Percentiles rank a stretch among this genome's conserved stretches.
Evolutionary conservation across 2,888 invertebrate species (phyloP).

Genomic region (Entomobrya multifasciata): DNA sequence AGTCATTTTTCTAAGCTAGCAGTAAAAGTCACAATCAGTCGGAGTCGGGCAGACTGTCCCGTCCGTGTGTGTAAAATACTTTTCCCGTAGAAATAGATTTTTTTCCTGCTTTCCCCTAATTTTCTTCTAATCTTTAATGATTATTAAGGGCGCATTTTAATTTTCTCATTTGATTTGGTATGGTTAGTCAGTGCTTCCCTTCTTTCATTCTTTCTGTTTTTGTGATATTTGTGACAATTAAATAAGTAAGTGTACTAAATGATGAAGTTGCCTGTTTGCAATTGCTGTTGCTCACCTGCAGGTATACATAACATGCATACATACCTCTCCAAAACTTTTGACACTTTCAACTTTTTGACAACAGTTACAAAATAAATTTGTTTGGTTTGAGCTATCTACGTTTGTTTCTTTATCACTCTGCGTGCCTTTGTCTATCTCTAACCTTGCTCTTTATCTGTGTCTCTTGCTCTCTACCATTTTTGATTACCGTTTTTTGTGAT

Average conservation of each 20-base stretch:
- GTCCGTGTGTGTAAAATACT: background rate
- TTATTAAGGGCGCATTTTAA: too few species aligned
- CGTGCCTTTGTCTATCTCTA: too few species aligned
- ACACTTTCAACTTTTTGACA: too few species aligned
- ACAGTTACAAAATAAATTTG: too few species aligned
- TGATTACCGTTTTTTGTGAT: constrained; percentile 49
- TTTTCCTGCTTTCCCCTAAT: too few species aligned
- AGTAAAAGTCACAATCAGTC: constrained; percentile 33
- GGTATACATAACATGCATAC: too few species aligned
- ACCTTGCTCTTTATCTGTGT: too few species aligned
- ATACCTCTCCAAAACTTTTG: background rate
- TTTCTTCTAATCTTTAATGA: too few species aligned
- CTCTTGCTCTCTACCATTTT: constrained; percentile 36
- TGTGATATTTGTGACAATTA: background rate
- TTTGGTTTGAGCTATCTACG: too few species aligned
- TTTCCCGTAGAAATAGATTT: background rate
- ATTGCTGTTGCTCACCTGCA: constrained; percentile 63
- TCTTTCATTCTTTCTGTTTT: background rate
- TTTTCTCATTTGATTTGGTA: background rate
- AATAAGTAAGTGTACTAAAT: constrained; percentile 14
- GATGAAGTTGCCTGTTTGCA: constrained; percentile 71
- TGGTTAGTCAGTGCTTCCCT: constrained; percentile 10
- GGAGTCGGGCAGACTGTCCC: too few species aligned
- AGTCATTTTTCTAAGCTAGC: constrained; percentile 11
- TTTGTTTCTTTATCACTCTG: too few species aligned